Evolutionary conservation across 2,113 vertebrate genomes (phyloP).

Genomic region (Chunga burmeisteri): DNA sequence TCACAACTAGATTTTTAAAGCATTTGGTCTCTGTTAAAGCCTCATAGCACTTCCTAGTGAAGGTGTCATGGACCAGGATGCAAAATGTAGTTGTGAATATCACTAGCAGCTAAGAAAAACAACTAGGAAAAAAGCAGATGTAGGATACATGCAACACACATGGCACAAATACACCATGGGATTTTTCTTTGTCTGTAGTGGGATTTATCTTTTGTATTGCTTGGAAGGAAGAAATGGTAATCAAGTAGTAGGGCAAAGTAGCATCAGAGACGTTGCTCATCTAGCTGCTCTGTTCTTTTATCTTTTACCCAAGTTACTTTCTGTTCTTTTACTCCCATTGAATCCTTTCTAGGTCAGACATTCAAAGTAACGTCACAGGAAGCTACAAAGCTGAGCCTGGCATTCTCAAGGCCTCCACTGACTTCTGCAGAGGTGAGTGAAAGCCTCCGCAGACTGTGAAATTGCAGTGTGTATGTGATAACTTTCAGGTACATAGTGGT

Average conservation of each 20-base stretch:
- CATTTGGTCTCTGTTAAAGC: not conserved
- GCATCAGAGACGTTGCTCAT: not conserved
- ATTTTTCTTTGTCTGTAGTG: not conserved
- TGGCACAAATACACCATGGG: accelerated
- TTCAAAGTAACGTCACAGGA: conserved; percentile 82
- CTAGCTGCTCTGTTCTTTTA: not conserved
- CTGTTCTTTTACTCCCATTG: not conserved
- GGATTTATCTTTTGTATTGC: not conserved
- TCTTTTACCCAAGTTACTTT: not conserved
- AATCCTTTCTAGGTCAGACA: conserved; percentile 74
- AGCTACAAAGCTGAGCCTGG: conserved; percentile 86
- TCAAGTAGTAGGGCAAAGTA: not conserved
- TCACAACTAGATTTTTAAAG: not conserved
- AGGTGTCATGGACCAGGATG: not conserved
- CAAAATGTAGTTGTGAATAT: not conserved
- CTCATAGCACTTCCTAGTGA: not conserved
- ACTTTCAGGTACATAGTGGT: not conserved
- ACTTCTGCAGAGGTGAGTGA: conserved; percentile 81
- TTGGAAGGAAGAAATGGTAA: not conserved
- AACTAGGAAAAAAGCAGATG: accelerated
- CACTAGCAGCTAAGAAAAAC: not conserved
- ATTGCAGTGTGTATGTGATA: not conserved
- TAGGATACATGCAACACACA: accelerated
- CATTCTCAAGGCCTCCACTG: conserved; percentile 79
- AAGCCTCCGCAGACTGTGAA: not conserved